Percentiles rank a stretch among this genome's conserved stretches.
phyloP scores from a whole-genome alignment of 2,888 invertebrate genomes.

The Caenorhabditis sp. region DNA sequence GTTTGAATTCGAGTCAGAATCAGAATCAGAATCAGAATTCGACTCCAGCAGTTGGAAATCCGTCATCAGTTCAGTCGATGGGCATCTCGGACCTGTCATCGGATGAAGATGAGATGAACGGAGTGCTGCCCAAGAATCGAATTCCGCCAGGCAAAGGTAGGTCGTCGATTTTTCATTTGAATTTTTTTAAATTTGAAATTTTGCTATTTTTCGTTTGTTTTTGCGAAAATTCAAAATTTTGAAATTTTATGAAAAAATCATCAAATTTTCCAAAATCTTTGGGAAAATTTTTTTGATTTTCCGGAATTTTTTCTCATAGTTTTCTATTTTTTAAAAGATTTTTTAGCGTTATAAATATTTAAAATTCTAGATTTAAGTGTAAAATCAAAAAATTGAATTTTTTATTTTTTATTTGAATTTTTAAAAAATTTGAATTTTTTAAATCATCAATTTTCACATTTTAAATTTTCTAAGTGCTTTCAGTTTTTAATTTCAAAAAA shows the following conservation, averaged over 20 bases:
- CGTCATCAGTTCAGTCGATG: slow-evolving; percentile 13
- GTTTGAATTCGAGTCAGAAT: not conserved
- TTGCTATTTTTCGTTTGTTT: not conserved
- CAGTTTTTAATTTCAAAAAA: not conserved
- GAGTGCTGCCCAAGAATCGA: slow-evolving; percentile 1
- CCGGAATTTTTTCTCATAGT: too few relatives aligned
- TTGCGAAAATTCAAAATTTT: not conserved
- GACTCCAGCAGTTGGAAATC: not conserved
- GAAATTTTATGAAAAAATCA: too few relatives aligned
- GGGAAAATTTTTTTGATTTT: not conserved
- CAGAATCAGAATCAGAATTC: too few relatives aligned
- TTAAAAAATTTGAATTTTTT: not conserved
- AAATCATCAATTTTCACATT: not conserved
- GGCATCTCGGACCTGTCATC: slow-evolving; percentile 8
- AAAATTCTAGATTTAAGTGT: not conserved
- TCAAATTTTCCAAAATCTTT: not conserved
- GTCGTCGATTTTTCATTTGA: not conserved
- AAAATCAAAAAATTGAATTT: not conserved
- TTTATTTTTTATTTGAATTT: not conserved
- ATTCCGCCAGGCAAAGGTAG: slow-evolving; percentile 15
- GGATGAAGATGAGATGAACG: slow-evolving; percentile 16
- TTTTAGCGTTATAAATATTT: not conserved
- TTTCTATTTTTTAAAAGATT: not conserved
- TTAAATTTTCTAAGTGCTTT: not conserved
- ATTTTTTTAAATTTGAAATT: not conserved